Percentiles rank a stretch among this genome's conserved stretches.
Conservation (phyloP, 1,140 invertebrate species). For the Tetragnatha versicolor region DNA sequence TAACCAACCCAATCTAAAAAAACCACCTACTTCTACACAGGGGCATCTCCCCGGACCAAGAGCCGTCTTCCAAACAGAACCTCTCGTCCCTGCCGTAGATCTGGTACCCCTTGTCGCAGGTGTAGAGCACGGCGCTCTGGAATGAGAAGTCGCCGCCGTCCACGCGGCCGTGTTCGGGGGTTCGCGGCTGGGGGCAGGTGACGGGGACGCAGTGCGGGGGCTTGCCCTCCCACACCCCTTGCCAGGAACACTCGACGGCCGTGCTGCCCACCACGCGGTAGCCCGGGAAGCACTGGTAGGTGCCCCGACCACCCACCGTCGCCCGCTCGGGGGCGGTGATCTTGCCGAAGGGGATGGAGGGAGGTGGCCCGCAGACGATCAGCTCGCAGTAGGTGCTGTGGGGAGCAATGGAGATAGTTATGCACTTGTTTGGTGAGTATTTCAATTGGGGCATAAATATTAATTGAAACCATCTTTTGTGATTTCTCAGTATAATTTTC, state of each 20-base stretch:
- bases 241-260: conserved; percentile 69
- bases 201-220: conserved; percentile 67
- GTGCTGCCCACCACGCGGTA: conserved; percentile 62
- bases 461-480: too few relatives aligned
- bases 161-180: conserved; percentile 46
- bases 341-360: conserved; percentile 52
- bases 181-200: conserved; percentile 28
- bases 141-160: conserved; percentile 49
- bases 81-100: conserved; percentile 47
- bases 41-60: conserved; percentile 57
- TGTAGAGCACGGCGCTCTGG: conserved; percentile 47
- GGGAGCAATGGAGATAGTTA: too few relatives aligned
- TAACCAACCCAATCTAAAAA: not conserved
- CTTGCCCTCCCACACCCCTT: conserved; percentile 74
- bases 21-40: conserved; percentile 56
- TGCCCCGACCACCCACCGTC: conserved; percentile 28
- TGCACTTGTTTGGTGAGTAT: too few relatives aligned
- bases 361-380: conserved; percentile 59
- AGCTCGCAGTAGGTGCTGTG: conserved; percentile 57
- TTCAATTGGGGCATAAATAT: too few relatives aligned
- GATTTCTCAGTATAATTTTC: too few relatives aligned
- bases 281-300: conserved; percentile 57
- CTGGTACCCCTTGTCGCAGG: conserved; percentile 50
- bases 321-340: conserved; percentile 12
- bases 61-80: conserved; percentile 56